These are phyloP conservation scores for Apamea monoglypha DNA, from an alignment of 2,888 invertebrate species.

Conservation along the genomic window DNA sequence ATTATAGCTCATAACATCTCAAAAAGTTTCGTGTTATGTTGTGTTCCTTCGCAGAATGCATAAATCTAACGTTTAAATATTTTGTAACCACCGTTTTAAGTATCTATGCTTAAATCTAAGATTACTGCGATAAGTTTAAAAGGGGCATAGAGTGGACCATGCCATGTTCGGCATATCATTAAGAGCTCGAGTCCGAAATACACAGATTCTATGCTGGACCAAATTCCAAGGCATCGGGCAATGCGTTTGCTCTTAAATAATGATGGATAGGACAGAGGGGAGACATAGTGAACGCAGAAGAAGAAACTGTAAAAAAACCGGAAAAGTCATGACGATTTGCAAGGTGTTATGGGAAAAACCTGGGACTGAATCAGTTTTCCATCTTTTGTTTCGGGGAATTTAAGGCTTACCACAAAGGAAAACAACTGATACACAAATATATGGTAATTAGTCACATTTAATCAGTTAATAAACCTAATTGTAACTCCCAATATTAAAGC, in stretches of 20 bases:
- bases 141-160: slow-evolving; percentile 55
- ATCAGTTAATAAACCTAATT: slow-evolving; percentile 15
- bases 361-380: neutral
- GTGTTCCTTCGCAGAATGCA: slow-evolving; percentile 28
- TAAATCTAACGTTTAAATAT: slow-evolving; percentile 59
- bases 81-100: slow-evolving; percentile 59
- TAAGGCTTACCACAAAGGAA: slow-evolving; percentile 24
- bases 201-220: slow-evolving; percentile 41
- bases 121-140: slow-evolving; percentile 55
- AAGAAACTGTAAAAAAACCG: neutral
- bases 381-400: neutral
- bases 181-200: slow-evolving; percentile 44
- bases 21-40: slow-evolving; percentile 36
- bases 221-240: slow-evolving; percentile 42
- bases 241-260: slow-evolving; percentile 18
- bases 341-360: slow-evolving; percentile 28
- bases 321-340: neutral
- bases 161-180: slow-evolving; percentile 60
- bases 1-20: slow-evolving; percentile 22
- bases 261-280: slow-evolving; percentile 1
- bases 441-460: neutral
- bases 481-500: neutral
- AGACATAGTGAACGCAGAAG: neutral
- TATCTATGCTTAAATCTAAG: slow-evolving; percentile 55
- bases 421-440: neutral